A percentile compares a stretch with the other conserved stretches of the same genome.
These are phyloP conservation scores for Misgurnus mizolepis DNA, from an alignment of 2,113 vertebrate species.

Conservation along the genomic window DNA sequence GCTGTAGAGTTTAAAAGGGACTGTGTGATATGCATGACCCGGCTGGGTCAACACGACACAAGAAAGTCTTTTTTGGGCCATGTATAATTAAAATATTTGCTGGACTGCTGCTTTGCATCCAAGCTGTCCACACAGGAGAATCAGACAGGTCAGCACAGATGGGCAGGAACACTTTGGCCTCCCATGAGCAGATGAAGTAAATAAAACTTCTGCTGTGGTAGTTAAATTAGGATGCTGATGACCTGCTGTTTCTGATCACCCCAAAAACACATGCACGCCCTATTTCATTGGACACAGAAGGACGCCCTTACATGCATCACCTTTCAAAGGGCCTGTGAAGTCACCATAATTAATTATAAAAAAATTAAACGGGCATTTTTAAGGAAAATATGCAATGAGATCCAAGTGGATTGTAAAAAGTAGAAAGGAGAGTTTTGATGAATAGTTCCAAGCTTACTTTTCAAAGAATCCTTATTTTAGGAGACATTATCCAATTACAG, in stretches of 20 bases:
- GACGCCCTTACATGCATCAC: not conserved
- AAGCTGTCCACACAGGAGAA: not conserved
- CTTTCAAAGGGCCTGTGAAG: no score
- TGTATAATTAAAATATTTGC: not conserved
- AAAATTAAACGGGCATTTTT: no score
- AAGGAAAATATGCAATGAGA: no score
- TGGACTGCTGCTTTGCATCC: not conserved
- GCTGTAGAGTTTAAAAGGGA: no score
- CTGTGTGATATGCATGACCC: no score
- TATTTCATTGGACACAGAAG: not conserved
- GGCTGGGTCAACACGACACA: not conserved
- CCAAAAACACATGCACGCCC: not conserved
- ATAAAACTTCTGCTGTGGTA: not conserved
- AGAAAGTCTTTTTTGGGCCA: not conserved
- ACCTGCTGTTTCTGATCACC: not conserved
- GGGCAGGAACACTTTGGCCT: no score
- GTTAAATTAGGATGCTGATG: not conserved
- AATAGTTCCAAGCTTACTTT: no score
- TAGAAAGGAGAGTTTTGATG: no score
- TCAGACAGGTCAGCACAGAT: not conserved
- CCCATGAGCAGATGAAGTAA: no score
- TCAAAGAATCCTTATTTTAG: not conserved
- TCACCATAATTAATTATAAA: no score
- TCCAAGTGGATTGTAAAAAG: no score
- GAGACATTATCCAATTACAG: not conserved